phyloP scores from a whole-genome alignment of 92 coral and sea anemone genomes.

The Porites rus region DNA sequence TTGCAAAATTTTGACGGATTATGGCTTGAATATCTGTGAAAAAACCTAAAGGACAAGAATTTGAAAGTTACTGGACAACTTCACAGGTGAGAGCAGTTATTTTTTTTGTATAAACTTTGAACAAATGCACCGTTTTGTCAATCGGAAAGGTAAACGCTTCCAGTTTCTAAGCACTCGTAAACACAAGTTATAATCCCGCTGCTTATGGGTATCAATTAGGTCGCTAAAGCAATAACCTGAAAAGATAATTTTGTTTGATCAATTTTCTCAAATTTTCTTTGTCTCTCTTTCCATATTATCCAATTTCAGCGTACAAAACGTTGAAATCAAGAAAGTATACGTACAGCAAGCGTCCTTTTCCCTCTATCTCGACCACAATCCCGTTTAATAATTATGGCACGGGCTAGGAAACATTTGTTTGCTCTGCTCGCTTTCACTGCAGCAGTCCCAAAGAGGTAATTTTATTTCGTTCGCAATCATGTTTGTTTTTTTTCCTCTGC shows the following conservation, averaged over 20 bases:
- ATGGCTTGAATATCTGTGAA: neutral
- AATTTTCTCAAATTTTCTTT: neutral
- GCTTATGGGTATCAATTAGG: conserved; percentile 21
- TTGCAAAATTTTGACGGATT: conserved; percentile 36
- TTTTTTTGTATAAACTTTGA: neutral
- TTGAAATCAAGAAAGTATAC: neutral
- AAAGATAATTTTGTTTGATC: neutral
- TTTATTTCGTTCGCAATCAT: neutral
- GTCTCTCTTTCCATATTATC: neutral
- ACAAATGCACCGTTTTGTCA: conserved; percentile 5
- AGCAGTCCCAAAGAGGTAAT: neutral
- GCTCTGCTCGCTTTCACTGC: neutral
- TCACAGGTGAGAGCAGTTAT: conserved; percentile 13
- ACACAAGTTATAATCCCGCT: conserved; percentile 12
- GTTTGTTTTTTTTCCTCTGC: neutral
- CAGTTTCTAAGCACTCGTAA: conserved; percentile 53
- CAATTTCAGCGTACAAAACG: neutral
- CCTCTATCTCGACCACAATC: neutral
- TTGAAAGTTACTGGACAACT: neutral
- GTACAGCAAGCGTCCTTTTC: neutral
- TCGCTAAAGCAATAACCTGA: conserved; percentile 14
- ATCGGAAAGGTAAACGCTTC: neutral
- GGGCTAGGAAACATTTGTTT: neutral
- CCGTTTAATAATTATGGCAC: neutral
- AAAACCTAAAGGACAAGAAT: neutral